Evolutionary conservation across 2,888 invertebrate genomes (phyloP).

Genomic region (Adela reaumurella): DNA sequence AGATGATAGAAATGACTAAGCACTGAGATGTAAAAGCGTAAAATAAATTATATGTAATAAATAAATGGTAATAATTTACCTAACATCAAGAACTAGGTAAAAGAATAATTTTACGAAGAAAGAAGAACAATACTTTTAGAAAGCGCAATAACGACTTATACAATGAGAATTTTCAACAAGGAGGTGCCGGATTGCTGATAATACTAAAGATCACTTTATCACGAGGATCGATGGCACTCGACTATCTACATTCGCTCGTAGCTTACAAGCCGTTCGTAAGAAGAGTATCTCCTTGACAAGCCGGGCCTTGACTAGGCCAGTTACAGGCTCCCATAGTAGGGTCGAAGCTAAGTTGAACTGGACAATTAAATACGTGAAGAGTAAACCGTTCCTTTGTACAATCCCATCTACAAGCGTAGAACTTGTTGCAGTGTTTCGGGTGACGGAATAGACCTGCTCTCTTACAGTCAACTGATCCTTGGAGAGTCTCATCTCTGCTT

Average conservation of each 20-base stretch:
- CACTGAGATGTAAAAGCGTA: not conserved
- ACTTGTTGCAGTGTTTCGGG: slow-evolving; percentile 76
- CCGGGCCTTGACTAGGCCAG: slow-evolving; percentile 78
- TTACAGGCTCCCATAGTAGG: slow-evolving; percentile 73
- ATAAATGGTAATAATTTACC: not conserved
- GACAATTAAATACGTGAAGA: slow-evolving; percentile 74
- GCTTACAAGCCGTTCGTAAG: slow-evolving; percentile 50
- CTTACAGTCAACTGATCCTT: slow-evolving; percentile 60
- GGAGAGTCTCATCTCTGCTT: slow-evolving; percentile 55
- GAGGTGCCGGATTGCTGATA: not conserved
- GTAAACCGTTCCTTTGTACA: slow-evolving; percentile 71
- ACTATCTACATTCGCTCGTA: slow-evolving; percentile 1
- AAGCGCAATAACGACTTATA: not conserved
- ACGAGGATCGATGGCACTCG: not conserved
- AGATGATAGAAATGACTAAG: not conserved
- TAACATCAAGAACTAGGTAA: not conserved
- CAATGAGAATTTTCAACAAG: not conserved
- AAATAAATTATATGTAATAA: not conserved
- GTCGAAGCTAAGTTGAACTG: slow-evolving; percentile 75
- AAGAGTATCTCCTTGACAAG: slow-evolving; percentile 69
- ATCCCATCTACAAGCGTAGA: slow-evolving; percentile 80
- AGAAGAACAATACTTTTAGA: not conserved
- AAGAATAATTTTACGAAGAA: not conserved
- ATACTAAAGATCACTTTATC: not conserved
- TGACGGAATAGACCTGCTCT: slow-evolving; percentile 64